phyloP scores from a whole-genome alignment of 2,888 invertebrate genomes.

The Sphaerophoria taeniata region DNA sequence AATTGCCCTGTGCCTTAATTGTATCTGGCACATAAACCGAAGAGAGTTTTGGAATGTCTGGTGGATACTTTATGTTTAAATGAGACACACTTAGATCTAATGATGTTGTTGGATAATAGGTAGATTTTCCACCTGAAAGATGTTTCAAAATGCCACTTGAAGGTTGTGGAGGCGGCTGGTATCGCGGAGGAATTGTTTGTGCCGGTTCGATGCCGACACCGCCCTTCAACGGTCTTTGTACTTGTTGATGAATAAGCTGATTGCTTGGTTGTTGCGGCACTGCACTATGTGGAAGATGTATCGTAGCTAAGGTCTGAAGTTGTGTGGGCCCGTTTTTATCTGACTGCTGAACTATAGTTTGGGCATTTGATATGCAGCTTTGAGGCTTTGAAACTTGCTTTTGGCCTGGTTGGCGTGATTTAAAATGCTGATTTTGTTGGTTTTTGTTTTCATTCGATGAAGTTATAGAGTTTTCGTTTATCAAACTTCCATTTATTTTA shows the following conservation, averaged over 20 bases:
- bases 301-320: slow-evolving; percentile 81
- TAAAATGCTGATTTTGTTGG: slow-evolving; percentile 42
- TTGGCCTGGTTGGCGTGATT: slow-evolving; percentile 38
- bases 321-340: slow-evolving; percentile 75
- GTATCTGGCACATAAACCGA: slow-evolving; percentile 83
- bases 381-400: slow-evolving; percentile 76
- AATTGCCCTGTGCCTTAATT: slow-evolving; percentile 78
- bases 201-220: slow-evolving; percentile 77
- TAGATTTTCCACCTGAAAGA: slow-evolving; percentile 69
- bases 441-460: slow-evolving; percentile 38
- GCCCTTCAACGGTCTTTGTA: slow-evolving; percentile 73
- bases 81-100: slow-evolving; percentile 73
- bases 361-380: slow-evolving; percentile 40
- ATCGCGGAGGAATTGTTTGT: slow-evolving; percentile 87
- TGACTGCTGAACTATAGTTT: slow-evolving; percentile 71
- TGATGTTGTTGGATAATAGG: slow-evolving; percentile 47
- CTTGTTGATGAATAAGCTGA: slow-evolving; percentile 75
- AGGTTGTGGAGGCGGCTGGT: slow-evolving; percentile 90
- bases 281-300: slow-evolving; percentile 78
- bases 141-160: slow-evolving; percentile 84
- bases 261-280: slow-evolving; percentile 73
- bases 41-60: slow-evolving; percentile 82
- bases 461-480: slow-evolving; percentile 33
- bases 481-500: slow-evolving; percentile 62
- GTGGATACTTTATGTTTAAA: slow-evolving; percentile 82